phyloP scores from a whole-genome alignment of 2,888 invertebrate species.

The Lycia hirtaria region DNA sequence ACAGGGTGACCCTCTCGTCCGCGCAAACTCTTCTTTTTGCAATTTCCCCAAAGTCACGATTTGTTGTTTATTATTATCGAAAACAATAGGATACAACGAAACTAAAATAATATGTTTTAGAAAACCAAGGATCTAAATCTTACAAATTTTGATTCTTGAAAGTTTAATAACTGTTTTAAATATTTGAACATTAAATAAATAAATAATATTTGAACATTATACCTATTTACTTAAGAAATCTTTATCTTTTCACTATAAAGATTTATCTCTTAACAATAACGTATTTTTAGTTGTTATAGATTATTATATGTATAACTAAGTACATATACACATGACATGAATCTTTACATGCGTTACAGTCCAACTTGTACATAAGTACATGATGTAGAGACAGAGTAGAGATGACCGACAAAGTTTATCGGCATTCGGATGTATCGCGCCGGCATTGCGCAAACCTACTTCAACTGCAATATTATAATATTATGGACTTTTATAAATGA shows the following conservation, averaged over 20 bases:
- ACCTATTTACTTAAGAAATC: no score
- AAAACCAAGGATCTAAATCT: background rate
- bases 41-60: slow-evolving; percentile 68
- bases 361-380: slow-evolving; percentile 4
- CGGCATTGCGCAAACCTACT: slow-evolving; percentile 78
- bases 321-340: background rate
- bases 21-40: slow-evolving; percentile 75
- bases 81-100: slow-evolving; percentile 14
- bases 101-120: background rate
- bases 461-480: slow-evolving; percentile 42
- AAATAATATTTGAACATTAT: no score
- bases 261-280: no score
- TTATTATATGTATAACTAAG: background rate
- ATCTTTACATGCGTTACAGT: slow-evolving; percentile 6
- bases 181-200: no score
- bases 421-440: slow-evolving; percentile 76
- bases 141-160: background rate
- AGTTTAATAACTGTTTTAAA: no score
- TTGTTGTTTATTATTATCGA: slow-evolving; percentile 39
- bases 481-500: slow-evolving; percentile 16
- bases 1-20: slow-evolving; percentile 64
- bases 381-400: slow-evolving; percentile 26
- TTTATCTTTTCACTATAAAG: no score
- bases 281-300: background rate
- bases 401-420: slow-evolving; percentile 83